phyloP scores from a whole-genome alignment of 2,888 invertebrate species.

The Microchrysa polita region DNA sequence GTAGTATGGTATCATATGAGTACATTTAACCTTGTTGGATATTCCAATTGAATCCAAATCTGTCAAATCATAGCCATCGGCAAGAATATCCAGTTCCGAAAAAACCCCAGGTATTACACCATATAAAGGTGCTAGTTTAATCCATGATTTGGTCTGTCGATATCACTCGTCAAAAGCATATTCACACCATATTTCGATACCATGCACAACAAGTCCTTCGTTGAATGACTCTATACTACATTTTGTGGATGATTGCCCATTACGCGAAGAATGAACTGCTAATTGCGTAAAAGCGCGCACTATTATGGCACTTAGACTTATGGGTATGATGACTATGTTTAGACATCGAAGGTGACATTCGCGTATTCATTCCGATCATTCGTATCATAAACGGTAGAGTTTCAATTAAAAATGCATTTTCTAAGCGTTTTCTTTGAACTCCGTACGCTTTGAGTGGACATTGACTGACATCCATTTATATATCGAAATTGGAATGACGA shows the following conservation, averaged over 20 bases:
- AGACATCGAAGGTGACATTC: conserved; percentile 16
- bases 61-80: conserved; percentile 14
- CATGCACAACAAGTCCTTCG: too few species aligned
- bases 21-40: conserved; percentile 16
- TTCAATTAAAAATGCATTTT: conserved; percentile 22
- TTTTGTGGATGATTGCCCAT: too few species aligned
- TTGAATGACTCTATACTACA: too few species aligned
- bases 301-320: too few species aligned
- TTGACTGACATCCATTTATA: too few species aligned
- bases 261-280: too few species aligned
- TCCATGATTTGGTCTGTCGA: not conserved
- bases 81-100: conserved; percentile 17
- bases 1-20: too few species aligned
- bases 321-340: conserved; percentile 2
- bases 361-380: conserved; percentile 18
- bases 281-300: too few species aligned
- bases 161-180: too few species aligned
- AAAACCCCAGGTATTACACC: not conserved
- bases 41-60: conserved; percentile 26
- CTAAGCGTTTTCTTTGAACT: conserved; percentile 10
- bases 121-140: not conserved
- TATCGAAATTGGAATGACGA: too few species aligned
- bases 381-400: conserved; percentile 5
- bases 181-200: too few species aligned
- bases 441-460: not conserved